phyloP scores from a whole-genome alignment of 2,113 vertebrate genomes.

The Platichthys stellatus region DNA sequence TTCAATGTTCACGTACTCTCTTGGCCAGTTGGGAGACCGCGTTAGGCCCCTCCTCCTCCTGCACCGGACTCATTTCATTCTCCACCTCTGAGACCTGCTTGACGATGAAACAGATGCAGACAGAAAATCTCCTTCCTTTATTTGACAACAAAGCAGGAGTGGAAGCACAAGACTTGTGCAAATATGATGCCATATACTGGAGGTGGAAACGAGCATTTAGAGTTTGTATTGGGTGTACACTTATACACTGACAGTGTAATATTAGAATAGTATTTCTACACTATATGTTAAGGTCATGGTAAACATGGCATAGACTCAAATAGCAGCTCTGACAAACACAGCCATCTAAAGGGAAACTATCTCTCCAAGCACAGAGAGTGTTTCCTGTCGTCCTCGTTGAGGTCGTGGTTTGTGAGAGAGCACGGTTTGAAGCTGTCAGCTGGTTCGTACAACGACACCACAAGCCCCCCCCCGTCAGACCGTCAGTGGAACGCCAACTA shows the following conservation, averaged over 20 bases:
- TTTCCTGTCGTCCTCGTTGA: not conserved
- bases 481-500: slow-evolving; percentile 67
- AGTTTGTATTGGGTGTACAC: no score
- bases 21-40: slow-evolving; percentile 81
- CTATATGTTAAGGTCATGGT: not conserved
- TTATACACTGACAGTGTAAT: not conserved
- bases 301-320: not conserved
- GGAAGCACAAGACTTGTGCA: not conserved
- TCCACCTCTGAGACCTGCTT: slow-evolving; percentile 74
- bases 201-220: no score
- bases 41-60: slow-evolving; percentile 78
- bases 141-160: not conserved
- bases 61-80: slow-evolving; percentile 73
- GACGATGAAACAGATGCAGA: not conserved
- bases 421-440: slow-evolving; percentile 23
- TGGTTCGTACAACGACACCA: slow-evolving; percentile 4
- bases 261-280: slow-evolving; percentile 14
- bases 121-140: no score
- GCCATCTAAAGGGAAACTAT: slow-evolving; percentile 26
- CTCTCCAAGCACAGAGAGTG: not conserved
- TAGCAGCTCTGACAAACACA: slow-evolving; percentile 26
- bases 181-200: slow-evolving; percentile 32
- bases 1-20: slow-evolving; percentile 66
- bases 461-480: not conserved
- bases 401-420: not conserved